Evolutionary conservation across 2,113 vertebrate genomes (phyloP), one percentile per base, ranked within the genome.

Genomic region (Triplophysa siluroides): DNA sequence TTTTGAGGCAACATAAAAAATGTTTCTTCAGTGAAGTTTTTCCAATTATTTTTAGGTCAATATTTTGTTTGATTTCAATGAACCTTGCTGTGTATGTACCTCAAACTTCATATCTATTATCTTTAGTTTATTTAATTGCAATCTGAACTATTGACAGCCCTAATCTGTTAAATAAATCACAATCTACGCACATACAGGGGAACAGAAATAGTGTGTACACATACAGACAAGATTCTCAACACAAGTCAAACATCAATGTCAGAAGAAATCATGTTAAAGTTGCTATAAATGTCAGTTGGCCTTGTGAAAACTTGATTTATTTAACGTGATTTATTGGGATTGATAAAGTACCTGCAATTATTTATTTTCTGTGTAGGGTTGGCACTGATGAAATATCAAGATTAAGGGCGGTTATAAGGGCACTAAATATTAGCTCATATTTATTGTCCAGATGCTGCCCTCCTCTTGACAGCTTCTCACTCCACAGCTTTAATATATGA

Each of bases 301-400:
- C 69, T 21, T 72, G 50, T 72, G 52, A 58, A 41, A 29, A 38
- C 8, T 13, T 38, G 8, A 21, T 73, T 24, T 21, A 41, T 23
- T 12, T 24, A 18, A 12, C 6, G n/a, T 63, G 47, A 60, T 58
- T 23, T 12, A 66, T 23, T 19, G 9, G 24, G 21, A 6, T 14
- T 60, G 12, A 73, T 41, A 56, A 13, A 52, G 24, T 16, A 23
- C 50, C 29, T 50, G 29, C 68, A 33, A 14, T 43, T 63, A 8
- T 54, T 26, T 0, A 26, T n/a, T 50, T 71, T 26, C 45, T 60
- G 38, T 74, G 26, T 60, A 52, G 81, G 33, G 61, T 50, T 52
- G 8, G 23, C 26, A 21, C 21, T 54, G 26, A 43, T 77, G 38
- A 71, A 33, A 58, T 65, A 76, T 70, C 73, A 75, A 38, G 26